A percentile compares a stretch with the other conserved stretches of the same genome.
phyloP scores from a whole-genome alignment of 2,797 vertebrate genomes.

The Leucoraja ocellata region DNA sequence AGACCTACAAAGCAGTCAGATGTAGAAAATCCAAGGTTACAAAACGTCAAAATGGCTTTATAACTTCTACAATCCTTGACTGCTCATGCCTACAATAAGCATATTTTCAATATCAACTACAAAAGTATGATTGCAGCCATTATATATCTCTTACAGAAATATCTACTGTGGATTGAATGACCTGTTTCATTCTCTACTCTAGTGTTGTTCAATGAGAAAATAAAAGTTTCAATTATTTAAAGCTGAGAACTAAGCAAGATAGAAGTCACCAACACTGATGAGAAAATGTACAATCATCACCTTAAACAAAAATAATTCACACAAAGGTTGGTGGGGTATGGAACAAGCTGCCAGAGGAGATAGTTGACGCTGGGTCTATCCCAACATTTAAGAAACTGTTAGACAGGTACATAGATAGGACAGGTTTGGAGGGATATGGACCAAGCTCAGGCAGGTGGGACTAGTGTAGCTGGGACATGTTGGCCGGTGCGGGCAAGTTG shows the following conservation, averaged over 20 bases:
- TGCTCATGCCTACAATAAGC: background rate
- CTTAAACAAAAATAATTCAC: background rate
- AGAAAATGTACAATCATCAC: background rate
- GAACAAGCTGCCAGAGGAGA: no score
- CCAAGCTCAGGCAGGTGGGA: no score
- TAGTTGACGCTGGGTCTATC: no score
- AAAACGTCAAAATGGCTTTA: background rate
- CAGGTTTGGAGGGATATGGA: no score
- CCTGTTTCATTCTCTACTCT: background rate
- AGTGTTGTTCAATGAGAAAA: background rate
- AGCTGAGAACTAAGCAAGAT: background rate
- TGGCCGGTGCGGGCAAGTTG: no score
- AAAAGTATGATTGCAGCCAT: background rate
- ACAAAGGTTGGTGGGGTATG: no score
- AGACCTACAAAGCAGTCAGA: background rate
- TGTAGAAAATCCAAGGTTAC: background rate
- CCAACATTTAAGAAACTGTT: no score
- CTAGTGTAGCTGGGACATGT: no score
- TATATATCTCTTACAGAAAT: background rate
- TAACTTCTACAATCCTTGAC: background rate
- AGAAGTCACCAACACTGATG: background rate
- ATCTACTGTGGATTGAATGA: background rate
- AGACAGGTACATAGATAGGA: no score
- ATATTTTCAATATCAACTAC: background rate
- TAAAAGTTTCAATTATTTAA: background rate